phyloP scores from a whole-genome alignment of 2,797 vertebrate genomes.

The Glyptemys insculpta region DNA sequence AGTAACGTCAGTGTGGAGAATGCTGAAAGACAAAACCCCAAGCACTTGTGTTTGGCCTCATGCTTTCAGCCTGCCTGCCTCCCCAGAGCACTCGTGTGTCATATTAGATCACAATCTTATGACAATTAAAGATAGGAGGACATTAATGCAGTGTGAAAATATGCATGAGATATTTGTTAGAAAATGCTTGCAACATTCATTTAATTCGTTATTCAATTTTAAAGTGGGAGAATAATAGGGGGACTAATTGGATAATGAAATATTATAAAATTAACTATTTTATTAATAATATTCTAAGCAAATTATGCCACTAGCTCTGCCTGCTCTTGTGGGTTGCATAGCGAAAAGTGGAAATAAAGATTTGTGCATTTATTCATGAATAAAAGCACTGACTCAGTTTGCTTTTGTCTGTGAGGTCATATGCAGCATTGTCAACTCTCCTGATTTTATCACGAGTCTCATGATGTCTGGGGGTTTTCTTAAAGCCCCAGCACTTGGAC shows the following conservation, averaged over 20 bases:
- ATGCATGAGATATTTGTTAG: constrained; percentile 65
- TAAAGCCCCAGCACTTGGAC: neutral
- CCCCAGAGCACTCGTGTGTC: constrained; percentile 25
- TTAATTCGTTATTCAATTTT: constrained; percentile 76
- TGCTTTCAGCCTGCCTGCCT: constrained; percentile 14
- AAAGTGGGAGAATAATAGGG: constrained; percentile 73
- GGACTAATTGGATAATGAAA: constrained; percentile 77
- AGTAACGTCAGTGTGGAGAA: too few relatives aligned
- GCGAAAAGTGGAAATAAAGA: neutral
- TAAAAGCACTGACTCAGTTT: neutral
- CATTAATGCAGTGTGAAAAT: constrained; percentile 74
- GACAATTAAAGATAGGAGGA: constrained; percentile 63
- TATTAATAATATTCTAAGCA: constrained; percentile 61
- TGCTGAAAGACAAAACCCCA: too few relatives aligned
- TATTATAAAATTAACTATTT: constrained; percentile 65
- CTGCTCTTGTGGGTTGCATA: neutral
- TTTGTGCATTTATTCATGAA: neutral
- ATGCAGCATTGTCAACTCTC: neutral
- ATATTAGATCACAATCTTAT: constrained; percentile 58
- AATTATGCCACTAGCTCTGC: neutral
- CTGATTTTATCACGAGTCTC: neutral
- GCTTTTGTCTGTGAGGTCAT: neutral
- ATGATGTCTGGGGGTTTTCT: neutral
- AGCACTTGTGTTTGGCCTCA: neutral
- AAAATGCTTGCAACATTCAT: constrained; percentile 71